A percentile compares a stretch with the other conserved stretches of the same genome.
These are phyloP conservation scores for Zaprionus taronus DNA, from an alignment of 1,140 invertebrate species.

Conservation along the genomic window DNA sequence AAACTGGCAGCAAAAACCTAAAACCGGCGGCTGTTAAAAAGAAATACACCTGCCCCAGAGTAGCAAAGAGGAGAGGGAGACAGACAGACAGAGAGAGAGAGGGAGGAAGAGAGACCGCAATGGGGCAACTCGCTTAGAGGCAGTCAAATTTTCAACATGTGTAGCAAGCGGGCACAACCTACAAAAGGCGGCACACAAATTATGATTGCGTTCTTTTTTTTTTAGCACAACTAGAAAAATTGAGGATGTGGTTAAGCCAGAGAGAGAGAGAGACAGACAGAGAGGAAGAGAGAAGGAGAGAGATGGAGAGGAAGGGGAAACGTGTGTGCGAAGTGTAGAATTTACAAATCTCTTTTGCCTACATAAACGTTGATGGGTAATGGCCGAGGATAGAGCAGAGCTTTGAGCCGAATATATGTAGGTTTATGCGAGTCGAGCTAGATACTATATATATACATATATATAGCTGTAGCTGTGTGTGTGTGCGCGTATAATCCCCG, in stretches of 20 bases:
- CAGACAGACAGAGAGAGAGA: neutral
- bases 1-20: conserved; percentile 25
- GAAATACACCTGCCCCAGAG: conserved; percentile 69
- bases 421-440: conserved; percentile 36
- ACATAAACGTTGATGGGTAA: conserved; percentile 38
- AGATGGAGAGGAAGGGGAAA: neutral
- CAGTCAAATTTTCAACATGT: conserved; percentile 62
- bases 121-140: conserved; percentile 29
- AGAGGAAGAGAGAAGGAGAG: neutral
- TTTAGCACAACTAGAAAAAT: conserved; percentile 71
- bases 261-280: neutral
- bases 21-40: conserved; percentile 60
- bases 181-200: conserved; percentile 56
- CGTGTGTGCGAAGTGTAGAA: conserved; percentile 39
- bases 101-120: conserved; percentile 11
- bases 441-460: conserved; percentile 18
- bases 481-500: conserved; percentile 60
- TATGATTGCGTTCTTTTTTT: conserved; percentile 49
- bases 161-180: conserved; percentile 44
- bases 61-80: neutral
- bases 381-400: conserved; percentile 3
- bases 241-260: conserved; percentile 72
- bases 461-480: neutral
- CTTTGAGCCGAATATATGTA: conserved; percentile 42
- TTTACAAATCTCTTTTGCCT: conserved; percentile 72